Evolutionary conservation across 2,797 vertebrate species (phyloP).

Genomic region (Serranus cabrilla): DNA sequence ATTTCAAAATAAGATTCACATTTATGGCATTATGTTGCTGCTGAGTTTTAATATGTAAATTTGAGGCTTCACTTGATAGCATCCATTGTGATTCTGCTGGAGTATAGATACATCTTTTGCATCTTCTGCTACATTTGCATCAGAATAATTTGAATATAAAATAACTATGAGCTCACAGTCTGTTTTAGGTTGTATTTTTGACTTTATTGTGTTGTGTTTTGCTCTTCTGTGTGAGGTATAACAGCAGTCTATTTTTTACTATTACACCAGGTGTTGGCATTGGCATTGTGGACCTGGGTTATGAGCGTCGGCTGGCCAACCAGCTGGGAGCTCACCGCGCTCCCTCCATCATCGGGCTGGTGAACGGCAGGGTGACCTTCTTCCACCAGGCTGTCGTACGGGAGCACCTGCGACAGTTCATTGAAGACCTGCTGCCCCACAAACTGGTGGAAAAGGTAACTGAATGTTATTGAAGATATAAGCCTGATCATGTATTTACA

Average conservation of each 20-base stretch:
- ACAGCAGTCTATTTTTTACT: constrained; percentile 12
- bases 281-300: constrained; percentile 93
- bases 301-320: constrained; percentile 92
- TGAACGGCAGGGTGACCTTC: constrained; percentile 93
- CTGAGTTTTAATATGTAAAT: constrained; percentile 1
- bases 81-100: neutral
- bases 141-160: neutral
- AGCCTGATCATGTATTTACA: neutral
- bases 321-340: constrained; percentile 94
- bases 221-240: neutral
- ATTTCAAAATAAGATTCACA: neutral
- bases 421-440: constrained; percentile 93
- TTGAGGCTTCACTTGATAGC: neutral
- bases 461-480: neutral
- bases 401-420: constrained; percentile 92
- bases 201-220: constrained; percentile 11
- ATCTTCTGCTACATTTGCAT: neutral
- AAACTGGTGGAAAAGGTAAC: constrained; percentile 93
- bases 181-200: neutral
- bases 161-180: too few species aligned
- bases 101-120: neutral
- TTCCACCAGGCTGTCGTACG: constrained; percentile 92
- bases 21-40: neutral
- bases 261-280: constrained; percentile 91
- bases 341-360: constrained; percentile 92